Conservation (phyloP, 2,888 invertebrate genomes). For the Caenorhabditis angaria region DNA sequence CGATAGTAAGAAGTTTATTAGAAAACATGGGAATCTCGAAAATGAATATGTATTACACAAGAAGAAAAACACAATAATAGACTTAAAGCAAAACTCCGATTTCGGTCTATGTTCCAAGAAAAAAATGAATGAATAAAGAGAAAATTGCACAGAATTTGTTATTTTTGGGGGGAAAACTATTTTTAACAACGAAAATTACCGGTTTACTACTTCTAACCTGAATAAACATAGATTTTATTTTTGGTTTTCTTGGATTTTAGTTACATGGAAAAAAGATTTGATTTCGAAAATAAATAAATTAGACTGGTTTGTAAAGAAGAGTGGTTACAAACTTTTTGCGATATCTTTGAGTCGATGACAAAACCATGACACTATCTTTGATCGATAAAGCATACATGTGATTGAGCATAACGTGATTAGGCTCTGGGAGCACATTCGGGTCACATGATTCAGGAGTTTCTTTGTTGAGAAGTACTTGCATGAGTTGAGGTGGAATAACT, state of each 20-base stretch:
- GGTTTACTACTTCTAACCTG: not conserved
- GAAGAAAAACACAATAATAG: not conserved
- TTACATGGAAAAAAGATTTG: not conserved
- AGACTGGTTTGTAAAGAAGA: constrained; percentile 95
- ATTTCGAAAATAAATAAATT: not conserved
- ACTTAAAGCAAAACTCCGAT: not conserved
- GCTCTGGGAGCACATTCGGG: constrained; percentile 95
- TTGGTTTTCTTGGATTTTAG: not conserved
- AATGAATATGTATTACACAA: not conserved
- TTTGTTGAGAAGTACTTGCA: constrained; percentile 98
- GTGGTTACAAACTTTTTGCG: constrained; percentile 99
- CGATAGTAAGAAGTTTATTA: not conserved
- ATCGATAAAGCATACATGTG: constrained; percentile 98
- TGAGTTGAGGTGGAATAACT: constrained; percentile 92
- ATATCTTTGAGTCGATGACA: constrained; percentile 96
- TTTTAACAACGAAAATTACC: not conserved
- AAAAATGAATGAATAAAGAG: not conserved
- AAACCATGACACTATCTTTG: constrained; percentile 98
- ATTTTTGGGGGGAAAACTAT: too few relatives aligned
- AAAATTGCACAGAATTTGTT: not conserved
- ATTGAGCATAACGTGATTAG: constrained; percentile 99
- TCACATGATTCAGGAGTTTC: constrained; percentile 98
- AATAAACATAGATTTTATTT: not conserved
- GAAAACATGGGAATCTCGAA: not conserved
- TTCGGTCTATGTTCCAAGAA: not conserved